Percentiles rank a stretch among this genome's conserved stretches.
Conservation (phyloP, 2,113 vertebrate species). For the Strigops habroptila region DNA sequence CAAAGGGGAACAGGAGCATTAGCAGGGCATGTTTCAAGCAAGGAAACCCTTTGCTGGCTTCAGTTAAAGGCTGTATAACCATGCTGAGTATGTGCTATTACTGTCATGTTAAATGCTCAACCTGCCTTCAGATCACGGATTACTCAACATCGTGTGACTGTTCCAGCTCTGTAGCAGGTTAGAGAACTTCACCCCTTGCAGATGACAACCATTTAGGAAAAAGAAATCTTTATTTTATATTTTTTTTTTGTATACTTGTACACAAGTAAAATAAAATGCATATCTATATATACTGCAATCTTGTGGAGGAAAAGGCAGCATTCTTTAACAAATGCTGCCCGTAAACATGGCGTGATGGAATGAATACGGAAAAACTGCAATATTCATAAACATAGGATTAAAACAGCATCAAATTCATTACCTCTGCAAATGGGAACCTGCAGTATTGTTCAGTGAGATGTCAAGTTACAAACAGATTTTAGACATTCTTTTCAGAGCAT, state of each 20-base stretch:
- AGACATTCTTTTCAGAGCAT: constrained; percentile 53
- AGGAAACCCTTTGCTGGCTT: not conserved
- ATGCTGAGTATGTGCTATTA: not conserved
- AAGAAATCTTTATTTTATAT: constrained; percentile 87
- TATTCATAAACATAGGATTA: constrained; percentile 77
- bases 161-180: not conserved
- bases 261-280: constrained; percentile 99
- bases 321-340: constrained; percentile 87
- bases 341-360: constrained; percentile 81
- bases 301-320: constrained; percentile 81
- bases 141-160: not conserved
- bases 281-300: constrained; percentile 92
- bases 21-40: not conserved
- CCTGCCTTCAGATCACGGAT: not conserved
- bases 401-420: constrained; percentile 82
- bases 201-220: constrained; percentile 67
- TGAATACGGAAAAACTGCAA: constrained; percentile 66
- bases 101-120: not conserved
- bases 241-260: constrained; percentile 84
- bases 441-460: constrained; percentile 40
- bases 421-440: constrained; percentile 74
- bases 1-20: not conserved
- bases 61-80: not conserved
- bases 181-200: not conserved
- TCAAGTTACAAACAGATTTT: constrained; percentile 56